Evolutionary conservation across 2,888 invertebrate genomes (phyloP), one percentile per base, ranked within the genome.

Genomic region (Callimorpha dominula): DNA sequence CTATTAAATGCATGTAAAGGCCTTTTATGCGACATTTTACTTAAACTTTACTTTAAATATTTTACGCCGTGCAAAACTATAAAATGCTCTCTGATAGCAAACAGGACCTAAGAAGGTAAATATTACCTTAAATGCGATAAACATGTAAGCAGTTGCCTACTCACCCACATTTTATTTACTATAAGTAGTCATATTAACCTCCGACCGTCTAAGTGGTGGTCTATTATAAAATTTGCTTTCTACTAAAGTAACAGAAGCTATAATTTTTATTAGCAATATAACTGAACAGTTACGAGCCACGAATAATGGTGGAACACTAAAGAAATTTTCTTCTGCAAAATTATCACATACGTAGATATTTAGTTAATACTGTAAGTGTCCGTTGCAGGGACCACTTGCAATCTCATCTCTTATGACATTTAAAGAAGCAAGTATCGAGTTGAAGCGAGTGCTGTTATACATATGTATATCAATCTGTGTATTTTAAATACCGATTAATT

Each of bases 131-230:
- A 60, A 60, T 14, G 31, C 31, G 9, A 57, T 46, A 60, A 64
- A 63, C 52, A n/a, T 54, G 71, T 71, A 80, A 72, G 77, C 65
- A 8, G 20, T 20, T 46, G 63, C 62, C 65, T 65, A 54, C 71
- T 73, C 71, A 73, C 83, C 71, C 71, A 80, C 68, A 81, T 74
- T 71, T 11, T 49, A 68, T 50, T 64, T 72, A 62, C n/a, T 60
- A 20, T 57, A 17, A 52, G 4, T 31, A 43, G 67, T 49, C 15
- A 67, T 68, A 69, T 73, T 82, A 81, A 77, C 77, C 83, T 74
- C 11, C 50, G 20, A 7, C 62, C 70, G 81, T 81, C 77, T 81
- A 82, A 82, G 81, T 82, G 73, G 43, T 40, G 66, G 70, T 80
- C 73, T 66, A 76, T 80, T 82, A 80, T 82, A 80, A 20, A 46